Base-by-base conservation (phyloP, 2,113 vertebrate species). In the Rallus limicola region DNA sequence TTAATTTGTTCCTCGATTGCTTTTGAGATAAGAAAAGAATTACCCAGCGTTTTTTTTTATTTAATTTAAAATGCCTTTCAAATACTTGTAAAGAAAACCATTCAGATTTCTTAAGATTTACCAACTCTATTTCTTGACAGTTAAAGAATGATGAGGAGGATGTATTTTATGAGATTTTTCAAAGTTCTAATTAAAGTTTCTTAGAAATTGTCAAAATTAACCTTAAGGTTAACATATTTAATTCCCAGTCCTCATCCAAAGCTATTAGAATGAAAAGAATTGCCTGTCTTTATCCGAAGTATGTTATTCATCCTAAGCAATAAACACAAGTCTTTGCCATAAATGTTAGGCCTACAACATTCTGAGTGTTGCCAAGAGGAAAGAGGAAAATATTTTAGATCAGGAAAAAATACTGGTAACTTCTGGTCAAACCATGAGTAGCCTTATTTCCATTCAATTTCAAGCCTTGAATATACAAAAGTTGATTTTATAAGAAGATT, bases 21-120 rank as follows among this genome's bases (percentile, higher is more conserved):
- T 91, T 85, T 92, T 48, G 63, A 89, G 90, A 96, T 86, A 94
- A 82, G 40, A 69, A 50, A 86, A 90, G 29, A 74, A 83, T 90
- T 40, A 28, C 53, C 28, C 23, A 9, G 10, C 17, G 16, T 48
- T 48, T 48, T 36, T 36, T 48, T 23, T 23, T 23, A 48, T 75
- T 44, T 67, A 44, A 72, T 74, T 79, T 28, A 67, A 78, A 83
- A 59, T 28, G 17, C 3, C 26, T 79, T 94, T 91, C 6, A 62
- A 59, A 38, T 18, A 60, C 11, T 20, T 31, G 8, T n/a, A 53
- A 84, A 72, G 17, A 64, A 67, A 71, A 77, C 10, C 5, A n/a
- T 50, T 4, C 21, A 1, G 3, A 17, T 52, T 82, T 82, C 50
- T 87, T 79, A 59, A 72, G 31, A 69, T 75, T 42, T 60, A 10